Evolutionary conservation across 2,797 vertebrate genomes (phyloP).

Genomic region (Mormyrops attenuatus): DNA sequence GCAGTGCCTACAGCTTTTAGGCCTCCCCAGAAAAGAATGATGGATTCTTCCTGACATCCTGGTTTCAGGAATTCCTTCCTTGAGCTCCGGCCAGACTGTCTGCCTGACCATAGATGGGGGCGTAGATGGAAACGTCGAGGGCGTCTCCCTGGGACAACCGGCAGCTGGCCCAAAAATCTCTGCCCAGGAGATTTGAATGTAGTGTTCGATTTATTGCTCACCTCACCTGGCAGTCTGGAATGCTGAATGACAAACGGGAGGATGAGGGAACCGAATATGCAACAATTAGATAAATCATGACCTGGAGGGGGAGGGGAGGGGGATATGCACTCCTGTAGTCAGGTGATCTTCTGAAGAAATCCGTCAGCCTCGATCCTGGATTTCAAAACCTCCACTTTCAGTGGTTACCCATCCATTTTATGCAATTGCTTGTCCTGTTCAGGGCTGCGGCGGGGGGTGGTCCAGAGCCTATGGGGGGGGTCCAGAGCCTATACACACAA

Average conservation of each 20-base stretch:
- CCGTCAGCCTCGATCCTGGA: not conserved
- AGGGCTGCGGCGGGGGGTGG: not conserved
- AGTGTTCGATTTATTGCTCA: not conserved
- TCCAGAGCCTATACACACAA: not conserved
- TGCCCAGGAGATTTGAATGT: not conserved
- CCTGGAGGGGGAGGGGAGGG: not conserved
- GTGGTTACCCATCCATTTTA: not conserved
- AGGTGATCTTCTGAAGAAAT: not conserved
- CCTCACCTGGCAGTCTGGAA: not conserved
- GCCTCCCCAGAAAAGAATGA: not conserved
- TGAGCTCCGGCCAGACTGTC: not conserved
- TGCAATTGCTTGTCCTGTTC: not conserved
- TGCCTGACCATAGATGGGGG: not conserved
- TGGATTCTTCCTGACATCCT: conserved; percentile 6
- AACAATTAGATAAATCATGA: not conserved
- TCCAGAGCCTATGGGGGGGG: not conserved
- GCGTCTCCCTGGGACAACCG: not conserved
- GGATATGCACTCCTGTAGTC: not conserved
- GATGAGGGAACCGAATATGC: not conserved
- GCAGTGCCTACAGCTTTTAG: conserved; percentile 19
- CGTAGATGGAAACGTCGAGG: not conserved
- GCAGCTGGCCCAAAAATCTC: not conserved
- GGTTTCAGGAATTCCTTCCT: conserved; percentile 24
- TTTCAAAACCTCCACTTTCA: not conserved
- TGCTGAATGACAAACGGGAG: not conserved